Conservation (phyloP, 2,797 vertebrate genomes). For the Numenius phaeopus region DNA sequence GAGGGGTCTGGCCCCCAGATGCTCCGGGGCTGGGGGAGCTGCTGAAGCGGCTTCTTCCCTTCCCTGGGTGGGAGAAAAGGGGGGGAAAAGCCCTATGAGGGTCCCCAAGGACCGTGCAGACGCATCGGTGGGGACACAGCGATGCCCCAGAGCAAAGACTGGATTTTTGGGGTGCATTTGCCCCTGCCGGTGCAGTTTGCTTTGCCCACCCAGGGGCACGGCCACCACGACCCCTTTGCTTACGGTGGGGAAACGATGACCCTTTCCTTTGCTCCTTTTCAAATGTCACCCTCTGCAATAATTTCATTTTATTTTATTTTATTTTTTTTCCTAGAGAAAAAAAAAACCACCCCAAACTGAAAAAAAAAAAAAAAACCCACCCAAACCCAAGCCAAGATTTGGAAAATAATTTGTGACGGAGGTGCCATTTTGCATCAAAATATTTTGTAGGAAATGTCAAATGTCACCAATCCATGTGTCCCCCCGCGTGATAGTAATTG, state of each 20-base stretch:
- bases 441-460: constrained; percentile 65
- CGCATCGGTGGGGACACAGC: fast-evolving
- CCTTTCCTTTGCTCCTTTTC: not conserved
- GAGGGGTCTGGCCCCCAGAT: fast-evolving
- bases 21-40: not conserved
- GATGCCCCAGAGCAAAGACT: not conserved
- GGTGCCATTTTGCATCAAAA: constrained; percentile 75
- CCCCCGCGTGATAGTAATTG: constrained; percentile 62
- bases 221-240: not conserved
- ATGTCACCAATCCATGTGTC: constrained; percentile 69
- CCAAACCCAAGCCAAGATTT: constrained; percentile 38
- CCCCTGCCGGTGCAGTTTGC: fast-evolving
- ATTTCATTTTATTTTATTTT: too few relatives aligned
- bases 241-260: fast-evolving
- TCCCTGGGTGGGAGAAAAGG: not conserved
- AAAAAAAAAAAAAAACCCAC: not conserved
- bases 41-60: not conserved
- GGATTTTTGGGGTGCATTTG: not conserved
- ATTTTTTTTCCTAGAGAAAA: too few relatives aligned
- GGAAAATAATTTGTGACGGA: constrained; percentile 76
- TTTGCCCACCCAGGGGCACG: not conserved
- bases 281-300: not conserved
- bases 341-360: too few relatives aligned
- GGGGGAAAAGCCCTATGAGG: not conserved
- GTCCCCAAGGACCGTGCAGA: fast-evolving